Evolutionary conservation across 2,797 vertebrate species (phyloP).

Genomic region (Gallinago nigripennis): DNA sequence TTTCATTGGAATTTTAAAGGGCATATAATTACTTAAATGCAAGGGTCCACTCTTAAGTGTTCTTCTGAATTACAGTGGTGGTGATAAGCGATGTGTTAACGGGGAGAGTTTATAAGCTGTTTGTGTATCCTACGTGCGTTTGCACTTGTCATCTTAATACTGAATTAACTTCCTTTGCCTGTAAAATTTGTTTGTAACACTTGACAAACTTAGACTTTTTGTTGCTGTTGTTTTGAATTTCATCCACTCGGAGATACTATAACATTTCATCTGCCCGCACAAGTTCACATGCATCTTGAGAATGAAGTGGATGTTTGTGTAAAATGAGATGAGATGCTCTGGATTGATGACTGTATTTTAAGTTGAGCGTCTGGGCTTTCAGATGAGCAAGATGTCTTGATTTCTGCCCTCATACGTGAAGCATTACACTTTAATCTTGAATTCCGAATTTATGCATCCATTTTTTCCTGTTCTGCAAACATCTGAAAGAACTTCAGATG

Average conservation of each 20-base stretch:
- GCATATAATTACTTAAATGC: background rate
- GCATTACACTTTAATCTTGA: background rate
- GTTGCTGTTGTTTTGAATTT: background rate
- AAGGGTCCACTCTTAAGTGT: background rate
- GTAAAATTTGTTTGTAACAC: background rate
- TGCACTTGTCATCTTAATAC: background rate
- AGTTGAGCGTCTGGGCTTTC: background rate
- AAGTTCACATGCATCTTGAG: background rate
- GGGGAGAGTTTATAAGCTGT: background rate
- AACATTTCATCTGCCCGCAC: background rate
- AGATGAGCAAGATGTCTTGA: background rate
- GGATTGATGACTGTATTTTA: background rate
- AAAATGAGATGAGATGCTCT: background rate
- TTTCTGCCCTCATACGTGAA: conserved; percentile 22
- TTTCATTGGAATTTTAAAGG: background rate
- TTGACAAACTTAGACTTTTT: background rate
- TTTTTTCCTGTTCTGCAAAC: conserved; percentile 9
- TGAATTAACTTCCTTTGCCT: background rate
- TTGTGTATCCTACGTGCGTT: background rate
- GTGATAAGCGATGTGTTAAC: background rate
- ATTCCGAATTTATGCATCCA: background rate
- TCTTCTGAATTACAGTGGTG: background rate
- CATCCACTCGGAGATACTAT: background rate
- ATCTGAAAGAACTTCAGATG: conserved; percentile 16
- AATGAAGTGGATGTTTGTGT: background rate